Evolutionary conservation across 2,113 vertebrate genomes (phyloP).

Genomic region (Paradisaea rubra): DNA sequence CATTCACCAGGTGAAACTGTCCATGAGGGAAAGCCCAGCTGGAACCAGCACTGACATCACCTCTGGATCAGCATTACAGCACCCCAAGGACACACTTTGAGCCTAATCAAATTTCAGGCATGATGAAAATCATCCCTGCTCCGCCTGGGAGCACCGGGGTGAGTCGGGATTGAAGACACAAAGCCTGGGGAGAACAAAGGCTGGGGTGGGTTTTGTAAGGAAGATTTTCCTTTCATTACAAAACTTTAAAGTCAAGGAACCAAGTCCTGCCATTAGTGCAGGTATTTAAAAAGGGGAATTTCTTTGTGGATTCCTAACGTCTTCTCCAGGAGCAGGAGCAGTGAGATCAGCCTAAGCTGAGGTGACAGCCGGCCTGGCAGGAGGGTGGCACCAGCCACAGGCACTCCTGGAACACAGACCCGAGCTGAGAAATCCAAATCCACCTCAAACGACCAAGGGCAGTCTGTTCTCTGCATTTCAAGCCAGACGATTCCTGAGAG

Average conservation of each 20-base stretch:
- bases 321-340: not conserved
- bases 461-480: not conserved
- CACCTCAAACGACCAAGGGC: not conserved
- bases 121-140: not conserved
- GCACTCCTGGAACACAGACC: not conserved
- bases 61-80: not conserved
- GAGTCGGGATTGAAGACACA: not conserved
- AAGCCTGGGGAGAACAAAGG: not conserved
- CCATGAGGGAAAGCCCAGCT: not conserved
- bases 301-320: not conserved
- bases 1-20: rapidly evolving
- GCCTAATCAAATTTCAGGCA: not conserved
- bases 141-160: rapidly evolving
- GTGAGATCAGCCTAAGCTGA: not conserved
- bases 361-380: not conserved
- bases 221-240: not conserved
- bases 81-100: not conserved
- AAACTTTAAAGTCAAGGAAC: not conserved
- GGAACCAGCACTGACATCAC: not conserved
- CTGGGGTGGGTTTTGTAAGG: not conserved
- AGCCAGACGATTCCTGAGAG: not conserved
- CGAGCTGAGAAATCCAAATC: not conserved
- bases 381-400: not conserved
- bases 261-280: not conserved
- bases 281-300: not conserved